Evolutionary conservation across 2,113 vertebrate species (phyloP).

Genomic region (Garra rufa): DNA sequence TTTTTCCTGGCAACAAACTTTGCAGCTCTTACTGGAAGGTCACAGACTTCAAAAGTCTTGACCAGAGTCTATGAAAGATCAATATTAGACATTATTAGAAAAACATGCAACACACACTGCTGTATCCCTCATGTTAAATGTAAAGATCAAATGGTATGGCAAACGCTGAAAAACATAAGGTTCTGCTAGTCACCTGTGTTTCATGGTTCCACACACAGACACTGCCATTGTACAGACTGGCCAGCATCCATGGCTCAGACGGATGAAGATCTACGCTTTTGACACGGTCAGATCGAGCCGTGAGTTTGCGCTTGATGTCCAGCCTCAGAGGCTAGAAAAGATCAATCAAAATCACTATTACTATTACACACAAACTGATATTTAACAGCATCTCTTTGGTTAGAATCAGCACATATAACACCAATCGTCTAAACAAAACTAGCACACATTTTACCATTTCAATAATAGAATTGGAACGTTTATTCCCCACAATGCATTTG

Average conservation of each 20-base stretch:
- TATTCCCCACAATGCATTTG: not conserved
- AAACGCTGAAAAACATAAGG: not conserved
- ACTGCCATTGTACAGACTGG: conserved; percentile 95
- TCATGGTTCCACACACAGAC: conserved; percentile 98
- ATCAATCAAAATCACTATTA: not conserved
- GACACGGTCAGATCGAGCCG: conserved; percentile 92
- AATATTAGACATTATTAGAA: conserved; percentile 7
- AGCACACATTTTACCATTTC: not conserved
- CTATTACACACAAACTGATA: not conserved
- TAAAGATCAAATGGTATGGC: not conserved
- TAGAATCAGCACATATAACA: not conserved
- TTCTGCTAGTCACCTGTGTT: conserved; percentile 82
- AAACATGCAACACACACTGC: not conserved
- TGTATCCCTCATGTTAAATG: not conserved
- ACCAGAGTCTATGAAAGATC: conserved; percentile 86
- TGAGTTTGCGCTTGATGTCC: conserved; percentile 94
- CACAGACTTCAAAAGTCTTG: conserved; percentile 99
- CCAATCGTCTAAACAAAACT: not conserved
- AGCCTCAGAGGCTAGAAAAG: conserved; percentile 87
- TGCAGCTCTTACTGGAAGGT: conserved; percentile 96
- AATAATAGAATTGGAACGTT: not conserved
- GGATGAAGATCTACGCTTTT: conserved; percentile 96
- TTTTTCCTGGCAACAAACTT: conserved; percentile 99
- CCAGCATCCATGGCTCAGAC: conserved; percentile 95
- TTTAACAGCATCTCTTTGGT: not conserved